Percentiles rank a stretch among this genome's conserved stretches.
These are phyloP conservation scores for Folsomia manolachei DNA, from an alignment of 2,888 invertebrate genomes.

Conservation along the genomic window DNA sequence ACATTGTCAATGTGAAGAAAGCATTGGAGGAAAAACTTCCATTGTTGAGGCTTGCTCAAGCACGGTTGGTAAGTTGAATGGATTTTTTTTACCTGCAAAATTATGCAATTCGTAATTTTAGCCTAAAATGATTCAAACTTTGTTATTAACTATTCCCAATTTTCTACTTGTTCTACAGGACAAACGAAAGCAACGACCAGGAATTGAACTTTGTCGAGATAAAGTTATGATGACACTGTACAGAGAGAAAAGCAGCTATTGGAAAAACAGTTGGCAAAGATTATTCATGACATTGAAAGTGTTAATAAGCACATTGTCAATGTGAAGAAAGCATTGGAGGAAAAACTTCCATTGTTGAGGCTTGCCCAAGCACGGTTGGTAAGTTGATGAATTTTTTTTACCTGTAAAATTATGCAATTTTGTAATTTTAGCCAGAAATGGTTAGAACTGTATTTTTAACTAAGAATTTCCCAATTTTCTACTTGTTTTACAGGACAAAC, in stretches of 20 bases:
- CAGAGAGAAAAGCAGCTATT: slow-evolving; percentile 41
- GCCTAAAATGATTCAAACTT: no score
- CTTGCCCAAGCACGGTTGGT: no score
- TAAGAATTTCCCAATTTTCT: no score
- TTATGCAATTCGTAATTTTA: no score
- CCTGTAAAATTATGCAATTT: neutral
- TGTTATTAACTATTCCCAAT: no score
- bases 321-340: slow-evolving; percentile 43
- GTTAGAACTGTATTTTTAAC: no score
- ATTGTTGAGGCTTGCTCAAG: slow-evolving; percentile 34
- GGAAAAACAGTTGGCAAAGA: slow-evolving; percentile 40
- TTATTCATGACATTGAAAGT: slow-evolving; percentile 43
- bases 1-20: slow-evolving; percentile 40
- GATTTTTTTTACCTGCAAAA: no score
- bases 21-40: slow-evolving; percentile 47
- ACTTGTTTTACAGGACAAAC: slow-evolving; percentile 45
- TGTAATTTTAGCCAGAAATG: slow-evolving; percentile 38
- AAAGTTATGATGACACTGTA: slow-evolving; percentile 44
- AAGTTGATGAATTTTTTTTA: no score
- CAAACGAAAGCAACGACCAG: slow-evolving; percentile 47
- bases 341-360: slow-evolving; percentile 43
- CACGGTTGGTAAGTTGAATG: no score
- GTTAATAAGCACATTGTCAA: slow-evolving; percentile 41
- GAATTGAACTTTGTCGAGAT: slow-evolving; percentile 48
- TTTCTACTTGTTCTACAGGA: no score